Base-by-base conservation (phyloP, 2,797 vertebrate genomes). In the Smutsia temminckii region DNA sequence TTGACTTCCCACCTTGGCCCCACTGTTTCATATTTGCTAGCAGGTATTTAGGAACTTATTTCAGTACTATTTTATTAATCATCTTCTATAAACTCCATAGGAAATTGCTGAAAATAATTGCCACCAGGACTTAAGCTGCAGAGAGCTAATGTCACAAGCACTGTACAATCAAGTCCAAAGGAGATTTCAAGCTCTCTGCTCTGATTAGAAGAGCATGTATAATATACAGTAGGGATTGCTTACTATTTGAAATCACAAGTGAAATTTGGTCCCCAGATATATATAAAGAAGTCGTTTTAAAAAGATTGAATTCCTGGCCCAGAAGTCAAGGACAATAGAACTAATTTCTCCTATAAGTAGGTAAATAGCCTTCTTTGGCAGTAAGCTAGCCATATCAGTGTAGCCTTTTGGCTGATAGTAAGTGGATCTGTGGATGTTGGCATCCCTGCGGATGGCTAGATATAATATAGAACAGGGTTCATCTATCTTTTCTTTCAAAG, bases 81-180 rank as follows among this genome's bases (percentile, higher is more conserved):
- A 77, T 64, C 42, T 71, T 53, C 85, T 80, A 78, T 37, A 77
- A 72, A 78, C 29, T 72, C 20, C 11, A 49, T 34, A 81, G 29
- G 32, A 78, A 78, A 69, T 34, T 72, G 21, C 85, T 93, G 16
- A 29, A 88, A 68, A 83, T 85, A 83, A 95, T 66, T 91, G 23
- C 49, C 40, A 59, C 5, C 5, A 64, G 34, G 23, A 84, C 11
- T 66, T 79, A 75, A 71, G 11, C 25, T 34, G 25, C 18, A 85
- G 6, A 90, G 27, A 92, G 20, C 12, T 59, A 61, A 59, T 1
- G 8, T 40, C 66, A 37, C 4, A 80, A 84, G 40, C 3, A 34
- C 9, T 29, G 2, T 34, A 68, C 5, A 6, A 11, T 53, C 29
- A 42, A 49, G n/a, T 63, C 18, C 7, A 78, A 51, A 74, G 46